phyloP scores from a whole-genome alignment of 2,888 invertebrate genomes.

The Cerceris ruficornis region DNA sequence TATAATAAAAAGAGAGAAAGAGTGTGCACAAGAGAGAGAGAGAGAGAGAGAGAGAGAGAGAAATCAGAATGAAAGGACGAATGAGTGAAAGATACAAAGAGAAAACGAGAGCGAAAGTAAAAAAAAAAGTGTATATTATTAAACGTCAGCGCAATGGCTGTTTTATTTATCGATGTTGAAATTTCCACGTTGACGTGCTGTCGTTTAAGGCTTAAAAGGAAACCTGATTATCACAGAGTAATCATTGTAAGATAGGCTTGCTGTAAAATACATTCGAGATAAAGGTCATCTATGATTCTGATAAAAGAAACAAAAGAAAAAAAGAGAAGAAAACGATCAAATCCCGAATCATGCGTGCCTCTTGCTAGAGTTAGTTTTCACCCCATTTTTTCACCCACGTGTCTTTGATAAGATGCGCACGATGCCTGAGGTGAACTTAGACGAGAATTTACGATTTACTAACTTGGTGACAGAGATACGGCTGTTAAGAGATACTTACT shows the following conservation, averaged over 20 bases:
- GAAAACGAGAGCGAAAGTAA: neutral
- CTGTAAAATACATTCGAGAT: slow-evolving; percentile 25
- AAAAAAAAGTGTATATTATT: slow-evolving; percentile 12
- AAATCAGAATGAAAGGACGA: neutral
- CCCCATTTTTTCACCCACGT: too few species aligned
- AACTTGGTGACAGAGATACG: slow-evolving; percentile 35
- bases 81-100: slow-evolving; percentile 5
- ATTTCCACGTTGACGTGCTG: slow-evolving; percentile 9
- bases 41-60: slow-evolving; percentile 8
- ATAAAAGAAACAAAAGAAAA: too few species aligned
- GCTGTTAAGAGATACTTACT: slow-evolving; percentile 45
- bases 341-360: too few species aligned
- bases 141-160: neutral
- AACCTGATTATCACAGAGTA: neutral
- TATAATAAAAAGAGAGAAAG: neutral
- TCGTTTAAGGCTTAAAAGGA: slow-evolving; percentile 22
- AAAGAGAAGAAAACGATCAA: too few species aligned
- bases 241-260: slow-evolving; percentile 43
- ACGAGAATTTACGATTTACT: slow-evolving; percentile 19
- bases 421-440: slow-evolving; percentile 1
- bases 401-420: too few species aligned
- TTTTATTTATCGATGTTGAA: slow-evolving; percentile 9
- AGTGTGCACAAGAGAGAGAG: neutral
- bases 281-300: neutral
- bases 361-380: too few species aligned